Base-by-base conservation (phyloP, 2,797 vertebrate species). In the Siniperca obscura region DNA sequence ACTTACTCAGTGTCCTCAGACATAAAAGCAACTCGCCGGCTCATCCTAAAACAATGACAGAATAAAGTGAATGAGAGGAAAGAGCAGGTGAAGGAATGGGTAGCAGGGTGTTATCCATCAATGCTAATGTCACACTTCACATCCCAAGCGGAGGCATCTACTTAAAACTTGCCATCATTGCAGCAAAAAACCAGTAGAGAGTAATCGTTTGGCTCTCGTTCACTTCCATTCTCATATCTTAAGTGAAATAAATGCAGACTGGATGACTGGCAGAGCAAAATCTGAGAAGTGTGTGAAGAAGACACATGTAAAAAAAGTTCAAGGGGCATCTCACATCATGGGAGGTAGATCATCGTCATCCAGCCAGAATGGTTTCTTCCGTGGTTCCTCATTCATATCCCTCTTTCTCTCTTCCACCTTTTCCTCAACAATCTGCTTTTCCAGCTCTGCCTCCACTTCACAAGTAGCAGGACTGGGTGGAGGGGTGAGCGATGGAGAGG, bases 1-100 rank as follows among this genome's bases (percentile, higher is more conserved):
- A 99, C 98, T 99, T 98, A 99, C 98, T 98, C 96, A 84, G 95
- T 92, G 93, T 98, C 97, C 96, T 98, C 97, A 97, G 97, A 97
- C 96, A 97, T 96, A 97, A 96, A 96, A 96, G 95, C 90, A 87
- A 97, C 96, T 95, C 96, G 96, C 67, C 95, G 96, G 94, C 97
- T 97, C 96, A 96, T 97, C 98, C 98, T 99, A 97, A 91, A 97
- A 98, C 93, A 96, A 93, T 95, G 96, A 97, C 96, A 96, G 94
- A 94, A 95, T 60, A 75, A 72, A 91, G 84, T 91, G 82, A 91
- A 83, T 74, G 74, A 90, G 60, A 85, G 82, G 70, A 74, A 65
- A 81, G 34, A 76, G 72, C 14, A 69, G 59, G 64, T 27, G 66
- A 48, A 61, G 34, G 61, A n/a, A 70, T 13, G 80, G 21, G 74